phyloP scores from a whole-genome alignment of 2,113 vertebrate species.

The Brachionichthys hirsutus region DNA sequence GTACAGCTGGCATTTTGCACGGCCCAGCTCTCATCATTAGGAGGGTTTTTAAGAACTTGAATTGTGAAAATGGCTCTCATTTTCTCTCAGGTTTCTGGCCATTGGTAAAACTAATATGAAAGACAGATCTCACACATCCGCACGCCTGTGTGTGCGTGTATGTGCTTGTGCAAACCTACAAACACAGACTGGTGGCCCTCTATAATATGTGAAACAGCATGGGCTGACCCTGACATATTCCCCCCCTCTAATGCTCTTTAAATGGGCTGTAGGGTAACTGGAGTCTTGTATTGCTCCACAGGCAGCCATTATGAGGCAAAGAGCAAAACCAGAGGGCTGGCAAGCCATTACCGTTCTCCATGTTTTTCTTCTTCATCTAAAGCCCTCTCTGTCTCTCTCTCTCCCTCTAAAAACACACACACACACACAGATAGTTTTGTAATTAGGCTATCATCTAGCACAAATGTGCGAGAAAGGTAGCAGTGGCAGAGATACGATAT shows the following conservation, averaged over 20 bases:
- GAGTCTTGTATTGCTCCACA: conserved; percentile 44
- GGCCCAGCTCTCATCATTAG: conserved; percentile 14
- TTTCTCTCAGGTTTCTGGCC: conserved; percentile 9
- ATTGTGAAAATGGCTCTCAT: conserved; percentile 6
- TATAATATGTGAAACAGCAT: conserved; percentile 27
- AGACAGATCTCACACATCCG: not conserved
- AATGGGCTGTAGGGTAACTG: conserved; percentile 50
- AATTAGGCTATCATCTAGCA: too few relatives aligned
- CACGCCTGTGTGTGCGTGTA: not conserved
- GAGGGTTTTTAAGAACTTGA: not conserved
- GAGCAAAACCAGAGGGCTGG: conserved; percentile 45
- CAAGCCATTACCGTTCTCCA: conserved; percentile 31
- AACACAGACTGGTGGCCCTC: not conserved
- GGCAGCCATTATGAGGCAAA: conserved; percentile 49
- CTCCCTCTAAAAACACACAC: not conserved
- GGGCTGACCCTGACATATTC: conserved; percentile 50
- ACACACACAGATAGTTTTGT: not conserved
- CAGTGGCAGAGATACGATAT: too few relatives aligned
- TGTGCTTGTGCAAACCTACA: not conserved
- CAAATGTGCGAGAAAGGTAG: too few relatives aligned
- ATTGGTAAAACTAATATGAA: conserved; percentile 6
- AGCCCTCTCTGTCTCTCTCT: not conserved
- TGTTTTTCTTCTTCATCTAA: conserved; percentile 6
- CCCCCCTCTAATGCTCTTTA: conserved; percentile 58
- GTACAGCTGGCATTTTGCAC: conserved; percentile 28